Evolutionary conservation across 2,797 vertebrate species (phyloP).

Genomic region (Enteromius mattozi): DNA sequence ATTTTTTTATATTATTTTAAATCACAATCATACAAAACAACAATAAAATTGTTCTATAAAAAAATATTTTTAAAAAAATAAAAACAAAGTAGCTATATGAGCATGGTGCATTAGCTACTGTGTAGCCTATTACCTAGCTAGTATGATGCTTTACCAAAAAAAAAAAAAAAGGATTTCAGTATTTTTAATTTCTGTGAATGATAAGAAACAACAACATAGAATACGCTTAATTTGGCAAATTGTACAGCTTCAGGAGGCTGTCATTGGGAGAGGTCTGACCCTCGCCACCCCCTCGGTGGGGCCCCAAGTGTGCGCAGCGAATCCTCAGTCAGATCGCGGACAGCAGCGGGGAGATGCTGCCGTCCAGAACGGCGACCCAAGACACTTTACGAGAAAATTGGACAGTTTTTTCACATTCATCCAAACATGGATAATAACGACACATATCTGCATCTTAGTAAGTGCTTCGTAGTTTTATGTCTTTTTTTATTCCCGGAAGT

Average conservation of each 20-base stretch:
- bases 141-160: neutral
- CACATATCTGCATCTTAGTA: conserved; percentile 79
- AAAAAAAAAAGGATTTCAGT: neutral
- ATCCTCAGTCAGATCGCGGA: conserved; percentile 73
- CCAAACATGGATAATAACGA: conserved; percentile 81
- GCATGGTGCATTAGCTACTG: too few species aligned
- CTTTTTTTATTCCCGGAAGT: conserved; percentile 43
- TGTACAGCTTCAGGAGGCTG: conserved; percentile 55
- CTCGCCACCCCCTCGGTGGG: conserved; percentile 73
- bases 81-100: too few species aligned
- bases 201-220: neutral
- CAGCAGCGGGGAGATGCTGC: conserved; percentile 81
- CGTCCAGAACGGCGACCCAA: conserved; percentile 65
- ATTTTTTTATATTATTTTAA: neutral
- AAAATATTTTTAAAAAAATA: too few species aligned
- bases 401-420: conserved; percentile 61
- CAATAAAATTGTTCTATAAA: neutral
- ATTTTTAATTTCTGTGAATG: neutral
- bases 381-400: conserved; percentile 67
- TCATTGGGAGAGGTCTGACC: conserved; percentile 78
- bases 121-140: too few species aligned
- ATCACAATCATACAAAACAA: neutral
- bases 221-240: neutral
- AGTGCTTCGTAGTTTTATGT: conserved; percentile 64
- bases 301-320: conserved; percentile 68